These are phyloP conservation scores for Emys orbicularis DNA, from an alignment of 2,797 vertebrate genomes.

Conservation along the genomic window DNA sequence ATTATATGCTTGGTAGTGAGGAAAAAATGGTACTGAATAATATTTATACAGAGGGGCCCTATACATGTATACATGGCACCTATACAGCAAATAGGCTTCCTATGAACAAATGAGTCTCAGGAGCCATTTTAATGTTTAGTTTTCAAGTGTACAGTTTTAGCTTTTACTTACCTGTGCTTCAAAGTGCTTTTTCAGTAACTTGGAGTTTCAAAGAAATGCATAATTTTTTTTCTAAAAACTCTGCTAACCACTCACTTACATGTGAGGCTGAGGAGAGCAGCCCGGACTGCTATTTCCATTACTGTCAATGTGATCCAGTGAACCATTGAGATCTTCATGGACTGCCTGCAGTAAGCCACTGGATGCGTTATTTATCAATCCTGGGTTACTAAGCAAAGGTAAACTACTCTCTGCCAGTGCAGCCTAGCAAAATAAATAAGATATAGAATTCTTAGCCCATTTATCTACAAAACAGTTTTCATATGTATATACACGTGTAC, in stretches of 20 bases:
- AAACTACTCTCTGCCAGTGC: constrained; percentile 98
- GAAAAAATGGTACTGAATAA: neutral
- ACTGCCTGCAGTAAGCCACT: constrained; percentile 91
- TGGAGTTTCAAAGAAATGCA: constrained; percentile 12
- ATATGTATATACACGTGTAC: neutral
- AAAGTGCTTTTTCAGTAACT: constrained; percentile 52
- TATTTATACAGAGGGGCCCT: neutral
- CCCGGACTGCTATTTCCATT: constrained; percentile 97
- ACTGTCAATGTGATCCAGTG: constrained; percentile 97
- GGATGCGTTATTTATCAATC: constrained; percentile 93
- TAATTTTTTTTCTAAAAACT: constrained; percentile 14
- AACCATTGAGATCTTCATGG: constrained; percentile 96
- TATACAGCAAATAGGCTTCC: neutral
- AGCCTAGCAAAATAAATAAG: constrained; percentile 84
- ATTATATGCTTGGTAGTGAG: neutral
- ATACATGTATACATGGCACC: neutral
- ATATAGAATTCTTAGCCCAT: constrained; percentile 32
- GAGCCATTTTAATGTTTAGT: constrained; percentile 27
- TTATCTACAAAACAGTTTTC: neutral
- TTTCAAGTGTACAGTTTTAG: constrained; percentile 26
- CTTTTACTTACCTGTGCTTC: constrained; percentile 39
- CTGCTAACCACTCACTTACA: constrained; percentile 87
- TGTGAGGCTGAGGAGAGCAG: constrained; percentile 95
- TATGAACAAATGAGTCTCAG: neutral
- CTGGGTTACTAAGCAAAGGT: constrained; percentile 93